Percentiles rank a stretch among this genome's conserved stretches.
These are phyloP conservation scores for Agrotis segetum DNA, from an alignment of 2,888 invertebrate species.

Conservation along the genomic window DNA sequence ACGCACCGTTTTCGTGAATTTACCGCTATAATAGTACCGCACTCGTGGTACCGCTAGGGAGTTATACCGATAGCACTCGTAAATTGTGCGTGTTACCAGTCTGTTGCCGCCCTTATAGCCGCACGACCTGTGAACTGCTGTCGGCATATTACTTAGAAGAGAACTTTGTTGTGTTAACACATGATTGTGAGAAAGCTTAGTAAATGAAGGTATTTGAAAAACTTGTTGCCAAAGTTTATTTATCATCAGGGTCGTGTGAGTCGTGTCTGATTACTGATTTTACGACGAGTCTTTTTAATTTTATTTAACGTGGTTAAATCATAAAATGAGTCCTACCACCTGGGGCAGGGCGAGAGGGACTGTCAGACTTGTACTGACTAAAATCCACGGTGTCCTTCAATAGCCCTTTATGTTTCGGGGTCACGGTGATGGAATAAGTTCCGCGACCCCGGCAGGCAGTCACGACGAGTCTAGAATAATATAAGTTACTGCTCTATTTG, in stretches of 20 bases:
- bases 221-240: neutral
- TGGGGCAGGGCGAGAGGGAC: no score
- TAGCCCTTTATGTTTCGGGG: no score
- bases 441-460: no score
- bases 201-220: constrained; percentile 1
- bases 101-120: constrained; percentile 22
- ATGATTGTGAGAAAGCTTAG: neutral
- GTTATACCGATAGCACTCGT: constrained; percentile 44
- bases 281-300: no score
- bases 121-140: constrained; percentile 25
- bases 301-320: no score
- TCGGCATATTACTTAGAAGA: constrained; percentile 30
- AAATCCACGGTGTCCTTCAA: no score
- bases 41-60: constrained; percentile 30
- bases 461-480: no score
- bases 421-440: no score
- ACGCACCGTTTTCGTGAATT: constrained; percentile 35
- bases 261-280: no score
- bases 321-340: no score
- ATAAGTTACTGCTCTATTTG: no score
- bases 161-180: constrained; percentile 28
- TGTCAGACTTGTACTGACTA: no score
- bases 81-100: constrained; percentile 44
- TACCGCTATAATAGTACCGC: constrained; percentile 27
- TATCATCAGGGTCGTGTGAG: neutral